Conservation (phyloP, 2,888 invertebrate genomes). For the Sinotaia quadrata region DNA sequence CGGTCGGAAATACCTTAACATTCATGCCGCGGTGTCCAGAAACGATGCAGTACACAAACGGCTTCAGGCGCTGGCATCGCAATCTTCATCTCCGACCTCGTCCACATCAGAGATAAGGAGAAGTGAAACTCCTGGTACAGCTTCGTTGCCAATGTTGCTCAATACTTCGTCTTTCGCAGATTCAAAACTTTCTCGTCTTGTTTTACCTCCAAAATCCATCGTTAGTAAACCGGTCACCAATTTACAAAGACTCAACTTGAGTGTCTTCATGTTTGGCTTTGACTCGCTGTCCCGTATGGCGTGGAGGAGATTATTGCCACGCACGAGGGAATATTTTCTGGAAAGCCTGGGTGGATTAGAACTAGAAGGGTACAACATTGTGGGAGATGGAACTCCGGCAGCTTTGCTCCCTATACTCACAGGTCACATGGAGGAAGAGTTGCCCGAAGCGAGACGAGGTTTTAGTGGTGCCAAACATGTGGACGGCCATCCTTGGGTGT, state of each 20-base stretch:
- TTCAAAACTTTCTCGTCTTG: background rate
- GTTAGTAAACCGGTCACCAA: too few relatives aligned
- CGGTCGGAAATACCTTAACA: conserved; percentile 78
- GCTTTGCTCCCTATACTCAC: conserved; percentile 90
- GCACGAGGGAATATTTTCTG: conserved; percentile 62
- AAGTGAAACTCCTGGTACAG: background rate
- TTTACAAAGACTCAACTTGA: conserved; percentile 13
- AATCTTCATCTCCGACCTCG: background rate
- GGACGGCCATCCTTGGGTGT: conserved; percentile 88
- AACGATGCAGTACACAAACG: conserved; percentile 35
- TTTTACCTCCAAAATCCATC: background rate
- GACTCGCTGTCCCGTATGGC: conserved; percentile 90
- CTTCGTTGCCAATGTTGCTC: background rate
- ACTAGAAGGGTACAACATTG: conserved; percentile 78
- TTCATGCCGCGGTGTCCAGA: conserved; percentile 77
- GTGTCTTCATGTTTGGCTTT: conserved; percentile 72
- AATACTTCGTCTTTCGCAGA: background rate
- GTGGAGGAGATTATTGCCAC: conserved; percentile 66
- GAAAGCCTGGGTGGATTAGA: conserved; percentile 70
- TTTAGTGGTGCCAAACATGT: conserved; percentile 79
- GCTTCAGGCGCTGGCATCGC: background rate
- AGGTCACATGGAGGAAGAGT: conserved; percentile 84
- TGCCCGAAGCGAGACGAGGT: conserved; percentile 86
- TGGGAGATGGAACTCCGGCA: conserved; percentile 72
- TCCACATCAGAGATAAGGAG: background rate